These are phyloP conservation scores for Andrena bucephala DNA, from an alignment of 2,888 invertebrate species.

Conservation along the genomic window DNA sequence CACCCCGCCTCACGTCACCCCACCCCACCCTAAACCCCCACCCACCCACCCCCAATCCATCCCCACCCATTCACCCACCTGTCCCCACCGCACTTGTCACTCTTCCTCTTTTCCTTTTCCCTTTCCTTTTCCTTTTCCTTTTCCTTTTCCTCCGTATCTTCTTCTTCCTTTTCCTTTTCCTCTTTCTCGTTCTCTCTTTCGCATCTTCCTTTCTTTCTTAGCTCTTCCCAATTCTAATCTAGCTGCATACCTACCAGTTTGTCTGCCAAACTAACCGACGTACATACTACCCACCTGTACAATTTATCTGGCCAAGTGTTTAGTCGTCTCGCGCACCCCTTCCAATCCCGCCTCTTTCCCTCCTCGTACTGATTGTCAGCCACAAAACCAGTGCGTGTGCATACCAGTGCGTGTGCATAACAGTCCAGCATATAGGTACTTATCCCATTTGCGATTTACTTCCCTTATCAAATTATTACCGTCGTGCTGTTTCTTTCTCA, in stretches of 20 bases:
- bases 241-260: not conserved
- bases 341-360: not conserved
- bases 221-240: not conserved
- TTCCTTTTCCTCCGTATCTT: not conserved
- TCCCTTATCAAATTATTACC: too few species aligned
- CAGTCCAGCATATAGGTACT: too few species aligned
- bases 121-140: not conserved
- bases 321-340: too few species aligned
- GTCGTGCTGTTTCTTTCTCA: not conserved
- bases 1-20: conserved; percentile 4
- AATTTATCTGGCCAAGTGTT: too few species aligned
- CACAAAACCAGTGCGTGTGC: too few species aligned
- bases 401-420: too few species aligned
- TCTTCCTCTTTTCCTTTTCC: not conserved
- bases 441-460: too few species aligned
- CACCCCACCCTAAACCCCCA: not conserved
- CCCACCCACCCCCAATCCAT: not conserved
- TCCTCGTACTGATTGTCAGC: too few species aligned
- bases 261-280: not conserved
- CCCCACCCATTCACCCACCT: not conserved
- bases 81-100: not conserved
- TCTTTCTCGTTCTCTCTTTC: not conserved
- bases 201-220: not conserved
- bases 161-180: not conserved
- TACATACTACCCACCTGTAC: not conserved